Evolutionary conservation across 1,140 invertebrate species (phyloP).

Genomic region (Pseudoatta argentina): DNA sequence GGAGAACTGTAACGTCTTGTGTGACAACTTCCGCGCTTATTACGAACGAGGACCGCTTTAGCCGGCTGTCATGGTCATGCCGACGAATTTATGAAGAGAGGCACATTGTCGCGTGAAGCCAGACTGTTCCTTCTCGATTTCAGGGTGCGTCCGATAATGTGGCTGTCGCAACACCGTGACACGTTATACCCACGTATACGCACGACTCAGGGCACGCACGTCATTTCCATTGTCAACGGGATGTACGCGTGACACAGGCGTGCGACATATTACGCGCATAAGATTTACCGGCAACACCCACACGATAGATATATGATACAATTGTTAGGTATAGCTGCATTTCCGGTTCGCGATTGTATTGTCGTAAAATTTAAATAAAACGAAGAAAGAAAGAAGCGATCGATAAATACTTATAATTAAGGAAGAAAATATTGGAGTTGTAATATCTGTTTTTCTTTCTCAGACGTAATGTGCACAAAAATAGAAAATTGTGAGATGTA

Average conservation of each 20-base stretch:
- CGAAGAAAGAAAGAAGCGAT: not conserved
- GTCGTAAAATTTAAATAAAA: not conserved
- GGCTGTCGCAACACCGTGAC: conserved; percentile 50
- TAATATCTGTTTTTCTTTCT: not conserved
- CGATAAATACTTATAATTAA: not conserved
- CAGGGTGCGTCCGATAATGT: conserved; percentile 76
- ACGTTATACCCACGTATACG: conserved; percentile 36
- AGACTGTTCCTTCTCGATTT: conserved; percentile 69
- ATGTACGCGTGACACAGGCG: conserved; percentile 74
- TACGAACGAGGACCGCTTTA: conserved; percentile 8
- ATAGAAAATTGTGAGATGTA: not conserved
- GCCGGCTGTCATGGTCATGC: not conserved
- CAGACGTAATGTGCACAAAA: not conserved
- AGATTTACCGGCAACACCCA: conserved; percentile 81
- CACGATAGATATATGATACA: conserved; percentile 73
- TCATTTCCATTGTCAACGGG: conserved; percentile 67
- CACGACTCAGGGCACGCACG: not conserved
- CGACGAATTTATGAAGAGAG: conserved; percentile 21
- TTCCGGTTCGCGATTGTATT: conserved; percentile 12
- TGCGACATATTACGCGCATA: conserved; percentile 75
- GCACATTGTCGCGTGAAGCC: conserved; percentile 2
- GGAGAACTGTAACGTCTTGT: conserved; percentile 3
- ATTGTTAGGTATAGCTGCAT: conserved; percentile 12
- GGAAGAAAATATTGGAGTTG: not conserved
- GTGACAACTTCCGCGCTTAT: conserved; percentile 53